These are phyloP conservation scores for Liodrosophila aerea DNA, from an alignment of 2,888 invertebrate genomes.

Conservation along the genomic window DNA sequence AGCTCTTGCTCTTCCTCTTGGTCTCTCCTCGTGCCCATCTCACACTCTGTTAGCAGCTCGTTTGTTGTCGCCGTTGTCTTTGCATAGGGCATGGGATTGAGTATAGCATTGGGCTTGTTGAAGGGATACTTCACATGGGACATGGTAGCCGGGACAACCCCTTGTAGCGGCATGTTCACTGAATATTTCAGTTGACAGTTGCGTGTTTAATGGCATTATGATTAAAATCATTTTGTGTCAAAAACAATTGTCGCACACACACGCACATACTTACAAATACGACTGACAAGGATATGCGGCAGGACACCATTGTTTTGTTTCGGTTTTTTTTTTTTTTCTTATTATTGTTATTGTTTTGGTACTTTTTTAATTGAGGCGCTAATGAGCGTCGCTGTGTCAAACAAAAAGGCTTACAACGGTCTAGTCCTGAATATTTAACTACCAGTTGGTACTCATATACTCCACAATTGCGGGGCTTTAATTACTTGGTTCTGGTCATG, in stretches of 20 bases:
- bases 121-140: slow-evolving; percentile 13
- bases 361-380: slow-evolving; percentile 57
- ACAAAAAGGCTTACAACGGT: slow-evolving; percentile 48
- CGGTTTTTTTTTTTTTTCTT: too few species aligned
- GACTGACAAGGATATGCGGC: slow-evolving; percentile 22
- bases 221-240: slow-evolving; percentile 76
- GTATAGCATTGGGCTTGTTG: neutral
- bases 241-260: slow-evolving; percentile 67
- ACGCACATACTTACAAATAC: slow-evolving; percentile 36
- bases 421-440: slow-evolving; percentile 15
- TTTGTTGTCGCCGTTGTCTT: slow-evolving; percentile 51
- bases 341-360: slow-evolving; percentile 45
- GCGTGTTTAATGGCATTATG: slow-evolving; percentile 75
- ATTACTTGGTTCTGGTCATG: slow-evolving; percentile 45
- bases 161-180: slow-evolving; percentile 52
- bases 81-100: neutral
- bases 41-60: too few species aligned
- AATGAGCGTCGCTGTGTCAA: slow-evolving; percentile 53
- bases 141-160: slow-evolving; percentile 21
- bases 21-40: too few species aligned
- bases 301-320: slow-evolving; percentile 30
- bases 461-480: slow-evolving; percentile 21
- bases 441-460: neutral
- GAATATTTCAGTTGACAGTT: slow-evolving; percentile 59
- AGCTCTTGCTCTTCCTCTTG: slow-evolving; percentile 16